phyloP scores from a whole-genome alignment of 2,797 vertebrate species.

The Apogon talboti region DNA sequence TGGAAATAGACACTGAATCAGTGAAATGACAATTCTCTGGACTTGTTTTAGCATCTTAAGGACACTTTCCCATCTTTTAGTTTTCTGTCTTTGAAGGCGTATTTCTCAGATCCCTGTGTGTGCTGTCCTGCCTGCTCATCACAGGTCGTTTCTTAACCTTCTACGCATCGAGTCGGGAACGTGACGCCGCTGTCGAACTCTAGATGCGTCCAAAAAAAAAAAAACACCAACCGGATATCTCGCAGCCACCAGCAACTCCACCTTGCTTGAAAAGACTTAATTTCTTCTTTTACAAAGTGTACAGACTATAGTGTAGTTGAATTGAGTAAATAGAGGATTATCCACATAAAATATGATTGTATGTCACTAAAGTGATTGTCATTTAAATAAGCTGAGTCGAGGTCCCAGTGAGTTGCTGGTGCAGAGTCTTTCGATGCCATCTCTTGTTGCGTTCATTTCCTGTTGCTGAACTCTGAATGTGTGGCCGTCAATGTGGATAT shows the following conservation, averaged over 20 bases:
- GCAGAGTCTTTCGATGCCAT: slow-evolving; percentile 39
- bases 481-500: slow-evolving; percentile 38
- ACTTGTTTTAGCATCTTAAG: neutral
- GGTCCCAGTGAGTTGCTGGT: slow-evolving; percentile 31
- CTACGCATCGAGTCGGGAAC: neutral
- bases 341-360: slow-evolving; percentile 66
- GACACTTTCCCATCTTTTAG: neutral
- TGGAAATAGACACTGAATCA: slow-evolving; percentile 6
- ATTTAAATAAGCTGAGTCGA: slow-evolving; percentile 43
- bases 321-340: slow-evolving; percentile 33
- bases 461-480: slow-evolving; percentile 41
- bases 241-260: slow-evolving; percentile 33
- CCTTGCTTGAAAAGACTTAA: slow-evolving; percentile 23
- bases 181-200: slow-evolving; percentile 5
- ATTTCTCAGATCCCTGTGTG: slow-evolving; percentile 4
- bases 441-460: slow-evolving; percentile 23
- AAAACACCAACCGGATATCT: neutral
- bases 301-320: slow-evolving; percentile 41
- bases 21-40: neutral
- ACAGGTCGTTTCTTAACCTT: neutral
- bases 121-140: slow-evolving; percentile 15
- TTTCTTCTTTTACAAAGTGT: slow-evolving; percentile 39
- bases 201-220: neutral
- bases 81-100: neutral
- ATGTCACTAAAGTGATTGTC: slow-evolving; percentile 66